phyloP scores from a whole-genome alignment of 2,888 invertebrate genomes.

The Drosophila seclusa region DNA sequence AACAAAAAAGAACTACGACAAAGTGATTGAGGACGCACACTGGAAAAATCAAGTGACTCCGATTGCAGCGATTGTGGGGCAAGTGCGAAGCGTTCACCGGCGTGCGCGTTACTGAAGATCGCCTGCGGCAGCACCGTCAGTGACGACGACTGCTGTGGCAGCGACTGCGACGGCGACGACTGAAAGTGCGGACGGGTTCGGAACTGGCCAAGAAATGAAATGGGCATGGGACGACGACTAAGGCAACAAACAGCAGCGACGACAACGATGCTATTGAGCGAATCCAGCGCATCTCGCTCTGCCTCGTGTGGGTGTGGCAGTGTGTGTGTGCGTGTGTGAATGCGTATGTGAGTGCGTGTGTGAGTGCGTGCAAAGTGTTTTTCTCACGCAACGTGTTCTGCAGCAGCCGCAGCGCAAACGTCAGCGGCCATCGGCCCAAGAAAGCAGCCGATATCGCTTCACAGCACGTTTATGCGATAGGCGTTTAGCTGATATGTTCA shows the following conservation, averaged over 20 bases:
- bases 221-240: slow-evolving; percentile 1
- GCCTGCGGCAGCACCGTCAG: slow-evolving; percentile 31
- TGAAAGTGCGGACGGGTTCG: slow-evolving; percentile 1
- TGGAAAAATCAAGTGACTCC: slow-evolving; percentile 35
- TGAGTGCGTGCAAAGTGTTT: slow-evolving; percentile 49
- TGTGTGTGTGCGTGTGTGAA: slow-evolving; percentile 3
- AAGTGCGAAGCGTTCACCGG: slow-evolving; percentile 78
- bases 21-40: neutral
- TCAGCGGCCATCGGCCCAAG: slow-evolving; percentile 47
- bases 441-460: slow-evolving; percentile 40
- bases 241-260: neutral
- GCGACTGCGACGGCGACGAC: slow-evolving; percentile 7
- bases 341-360: slow-evolving; percentile 17
- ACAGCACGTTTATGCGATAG: slow-evolving; percentile 34
- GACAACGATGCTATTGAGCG: slow-evolving; percentile 38
- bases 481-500: neutral
- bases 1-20: slow-evolving; percentile 7
- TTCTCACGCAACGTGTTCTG: slow-evolving; percentile 65
- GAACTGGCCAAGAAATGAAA: slow-evolving; percentile 3
- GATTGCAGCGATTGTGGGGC: slow-evolving; percentile 53
- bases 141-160: slow-evolving; percentile 2
- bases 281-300: slow-evolving; percentile 52
- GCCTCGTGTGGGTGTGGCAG: slow-evolving; percentile 11
- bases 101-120: slow-evolving; percentile 76
- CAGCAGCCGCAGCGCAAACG: slow-evolving; percentile 38